Base-by-base conservation (phyloP, 2,888 invertebrate genomes). In the Bruchidius siliquastri region DNA sequence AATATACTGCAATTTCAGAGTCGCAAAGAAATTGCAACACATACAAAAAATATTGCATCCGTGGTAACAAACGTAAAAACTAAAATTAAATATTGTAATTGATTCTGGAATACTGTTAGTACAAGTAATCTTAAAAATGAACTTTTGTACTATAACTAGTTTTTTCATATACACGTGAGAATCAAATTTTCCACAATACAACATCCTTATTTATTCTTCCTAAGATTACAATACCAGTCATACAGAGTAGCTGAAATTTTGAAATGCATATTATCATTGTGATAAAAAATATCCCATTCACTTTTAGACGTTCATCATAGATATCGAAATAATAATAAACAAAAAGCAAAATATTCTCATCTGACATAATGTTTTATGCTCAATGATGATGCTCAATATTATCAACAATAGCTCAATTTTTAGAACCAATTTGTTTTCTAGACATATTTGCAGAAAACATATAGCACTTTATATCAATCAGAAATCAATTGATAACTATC, bases 41-140 rank as follows among this genome's bases (percentile, higher is more conserved):
- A 49, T 74, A 77, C 72, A 74, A 77, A 76, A 75, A 78, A 78
- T 79, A 79, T 80, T 78, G 79, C 78, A 78, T 78, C 74, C 73
- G 76, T 78, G 80, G 78, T 80, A 80, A 79, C 80, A 76, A 76
- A 69, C 69, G 75, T 76, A 74, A 77, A 73, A 72, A 73, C 70
- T 71, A 74, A 49, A 72, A 68, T 8, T 70, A 66, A 13, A 71
- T 49, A 49, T 49, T 49, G 49, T 49, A 49, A 49, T 8, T 8
- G 49, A 49, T 73, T 71, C 21, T 68, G 69, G 67, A 73, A 73
- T 73, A 71, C 73, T 71, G 73, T 73, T 71, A 73, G 68, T 22
- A 22, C 68, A 69, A 68, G 20, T 73, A 68, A 71, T 73, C 71
- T 71, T 67, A 71, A 72, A 67, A 70, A 72, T 21, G 20, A 69